Base-by-base conservation (phyloP, 1,140 invertebrate species). In the Cotesia typhae region DNA sequence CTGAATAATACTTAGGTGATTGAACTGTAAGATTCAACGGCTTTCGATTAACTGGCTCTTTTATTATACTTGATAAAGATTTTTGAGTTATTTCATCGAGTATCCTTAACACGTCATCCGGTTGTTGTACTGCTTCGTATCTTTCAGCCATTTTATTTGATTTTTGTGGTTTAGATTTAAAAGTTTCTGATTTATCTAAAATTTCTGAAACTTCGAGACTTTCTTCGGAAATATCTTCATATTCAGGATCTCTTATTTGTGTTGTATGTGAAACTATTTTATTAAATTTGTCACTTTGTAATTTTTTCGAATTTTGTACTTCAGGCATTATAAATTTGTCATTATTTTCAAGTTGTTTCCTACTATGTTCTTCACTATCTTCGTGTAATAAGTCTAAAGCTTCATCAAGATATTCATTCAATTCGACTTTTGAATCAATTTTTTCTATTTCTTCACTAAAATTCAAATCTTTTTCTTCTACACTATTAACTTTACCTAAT, bases 191-290 rank as follows among this genome's bases (percentile, higher is more conserved):
- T 77, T 72, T 81, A 59, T 85, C 84, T 4, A 85, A 78, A 67
- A 87, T 87, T 77, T 86, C 83, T 2, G 84, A 85, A 0, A 86
- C 81, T 73, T 87, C 85, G 4, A 85, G 76, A 63, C 84, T 86
- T 60, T 87, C 86, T 38, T 87, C 85, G 1, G 86, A 87, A 36
- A 87, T 87, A 70, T 87, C 85, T 41, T 86, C 85, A 41, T 85
- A 87, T n/a, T 85, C 84, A 4, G 85, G 79, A 74, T 86, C 83
- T 37, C 77, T 80, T 4, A 73, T 55, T 17, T 71, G 71, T 4
- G 55, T 63, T 12, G 38, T 63, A 17, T 69, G 68, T 17, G 57
- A 66, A 37, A 28, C 4, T 10, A 69, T n/a, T 68, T 68, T 60
- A 14, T 55, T 72, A 4, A 12, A 17, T 17, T 37, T 67, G 14